Percentiles rank a stretch among this genome's conserved stretches.
Evolutionary conservation across 92 coral and sea anemone species (phyloP).

Genomic region (Porites lobata): DNA sequence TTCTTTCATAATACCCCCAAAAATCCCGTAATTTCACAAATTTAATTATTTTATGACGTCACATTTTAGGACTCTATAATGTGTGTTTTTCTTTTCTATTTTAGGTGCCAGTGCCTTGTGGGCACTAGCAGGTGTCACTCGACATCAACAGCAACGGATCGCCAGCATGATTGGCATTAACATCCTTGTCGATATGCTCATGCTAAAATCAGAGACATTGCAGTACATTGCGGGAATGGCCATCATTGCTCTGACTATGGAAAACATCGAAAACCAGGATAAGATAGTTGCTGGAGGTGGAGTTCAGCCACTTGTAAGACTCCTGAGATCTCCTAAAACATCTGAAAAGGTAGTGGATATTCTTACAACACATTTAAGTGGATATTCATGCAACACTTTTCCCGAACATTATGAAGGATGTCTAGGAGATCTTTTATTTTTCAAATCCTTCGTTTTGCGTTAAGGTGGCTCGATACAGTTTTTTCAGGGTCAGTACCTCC

Average conservation of each 20-base stretch:
- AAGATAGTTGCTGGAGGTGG: constrained; percentile 96
- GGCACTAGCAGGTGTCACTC: constrained; percentile 95
- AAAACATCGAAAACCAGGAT: constrained; percentile 94
- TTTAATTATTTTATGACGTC: neutral
- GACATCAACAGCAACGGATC: constrained; percentile 90
- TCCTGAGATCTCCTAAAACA: constrained; percentile 86
- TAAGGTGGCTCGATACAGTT: too few species aligned
- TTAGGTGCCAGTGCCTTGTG: constrained; percentile 97
- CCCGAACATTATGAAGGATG: too few species aligned
- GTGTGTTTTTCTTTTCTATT: neutral
- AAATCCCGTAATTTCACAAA: too few species aligned
- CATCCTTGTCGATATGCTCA: constrained; percentile 95
- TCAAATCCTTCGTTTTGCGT: too few species aligned
- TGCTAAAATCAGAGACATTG: constrained; percentile 93
- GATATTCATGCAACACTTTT: too few species aligned
- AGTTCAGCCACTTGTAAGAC: constrained; percentile 90
- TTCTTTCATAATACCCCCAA: too few species aligned
- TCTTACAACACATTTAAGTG: too few species aligned
- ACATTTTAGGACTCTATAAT: neutral
- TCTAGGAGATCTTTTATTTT: too few species aligned
- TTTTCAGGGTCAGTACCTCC: too few species aligned
- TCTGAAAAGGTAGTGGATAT: constrained; percentile 75
- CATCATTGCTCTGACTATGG: constrained; percentile 91
- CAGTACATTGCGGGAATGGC: constrained; percentile 98
- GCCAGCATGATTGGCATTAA: constrained; percentile 97